phyloP scores from a whole-genome alignment of 1,140 invertebrate species.

The Argopecten irradians region DNA sequence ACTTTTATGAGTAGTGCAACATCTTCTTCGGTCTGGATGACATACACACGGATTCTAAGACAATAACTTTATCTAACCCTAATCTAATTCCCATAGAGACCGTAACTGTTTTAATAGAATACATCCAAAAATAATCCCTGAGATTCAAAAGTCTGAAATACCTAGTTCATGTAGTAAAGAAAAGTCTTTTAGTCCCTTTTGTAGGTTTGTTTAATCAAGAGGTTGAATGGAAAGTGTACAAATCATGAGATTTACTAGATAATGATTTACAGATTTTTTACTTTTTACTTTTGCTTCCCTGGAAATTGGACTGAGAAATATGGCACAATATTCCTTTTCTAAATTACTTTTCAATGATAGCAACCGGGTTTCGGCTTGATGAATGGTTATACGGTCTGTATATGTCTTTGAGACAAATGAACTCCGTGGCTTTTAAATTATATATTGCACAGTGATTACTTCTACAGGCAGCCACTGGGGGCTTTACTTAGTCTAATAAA shows the following conservation, averaged over 20 bases:
- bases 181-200: neutral
- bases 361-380: neutral
- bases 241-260: neutral
- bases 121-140: neutral
- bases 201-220: neutral
- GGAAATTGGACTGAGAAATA: neutral
- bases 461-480: neutral
- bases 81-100: too few relatives aligned
- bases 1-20: too few relatives aligned
- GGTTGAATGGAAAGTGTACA: neutral
- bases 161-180: neutral
- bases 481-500: neutral
- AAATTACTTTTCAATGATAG: neutral
- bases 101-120: neutral
- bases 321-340: neutral
- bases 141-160: neutral
- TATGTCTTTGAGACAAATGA: neutral
- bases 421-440: neutral
- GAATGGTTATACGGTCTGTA: neutral
- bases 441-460: neutral
- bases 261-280: neutral
- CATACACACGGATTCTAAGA: too few relatives aligned
- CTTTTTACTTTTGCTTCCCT: neutral
- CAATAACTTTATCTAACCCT: too few relatives aligned
- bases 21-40: too few relatives aligned